Percentiles rank a stretch among this genome's conserved stretches.
Conservation (phyloP, 2,888 invertebrate species). For the Macrosiphum euphorbiae region DNA sequence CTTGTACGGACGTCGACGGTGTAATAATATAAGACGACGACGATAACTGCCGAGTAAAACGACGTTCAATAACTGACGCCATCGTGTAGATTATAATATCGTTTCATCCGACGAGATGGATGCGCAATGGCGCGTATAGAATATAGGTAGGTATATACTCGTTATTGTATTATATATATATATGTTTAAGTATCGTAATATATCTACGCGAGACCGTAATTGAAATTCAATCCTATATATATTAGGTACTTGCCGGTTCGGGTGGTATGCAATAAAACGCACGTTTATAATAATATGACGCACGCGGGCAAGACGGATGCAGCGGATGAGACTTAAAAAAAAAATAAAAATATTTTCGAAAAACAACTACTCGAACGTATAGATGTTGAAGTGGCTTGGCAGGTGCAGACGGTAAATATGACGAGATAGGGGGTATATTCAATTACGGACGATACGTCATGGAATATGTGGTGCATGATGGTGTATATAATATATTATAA, state of each 20-base stretch:
- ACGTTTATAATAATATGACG: not conserved
- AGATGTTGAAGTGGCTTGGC: not conserved
- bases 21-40: not conserved
- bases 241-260: not conserved
- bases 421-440: not conserved
- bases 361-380: not conserved
- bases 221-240: slow-evolving; percentile 42
- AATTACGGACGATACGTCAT: not conserved
- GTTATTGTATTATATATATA: not conserved
- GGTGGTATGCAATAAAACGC: slow-evolving; percentile 32
- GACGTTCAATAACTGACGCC: slow-evolving; percentile 1
- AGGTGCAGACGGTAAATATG: not conserved
- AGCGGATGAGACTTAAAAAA: not conserved
- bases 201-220: not conserved
- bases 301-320: not conserved
- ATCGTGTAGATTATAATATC: not conserved
- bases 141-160: not conserved
- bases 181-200: not conserved
- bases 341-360: not conserved
- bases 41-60: not conserved
- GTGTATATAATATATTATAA: not conserved
- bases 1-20: not conserved
- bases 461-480: not conserved
- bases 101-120: not conserved
- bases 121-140: not conserved